Evolutionary conservation across 92 coral and sea anemone species (phyloP).

Genomic region (Micromussa lordhowensis): DNA sequence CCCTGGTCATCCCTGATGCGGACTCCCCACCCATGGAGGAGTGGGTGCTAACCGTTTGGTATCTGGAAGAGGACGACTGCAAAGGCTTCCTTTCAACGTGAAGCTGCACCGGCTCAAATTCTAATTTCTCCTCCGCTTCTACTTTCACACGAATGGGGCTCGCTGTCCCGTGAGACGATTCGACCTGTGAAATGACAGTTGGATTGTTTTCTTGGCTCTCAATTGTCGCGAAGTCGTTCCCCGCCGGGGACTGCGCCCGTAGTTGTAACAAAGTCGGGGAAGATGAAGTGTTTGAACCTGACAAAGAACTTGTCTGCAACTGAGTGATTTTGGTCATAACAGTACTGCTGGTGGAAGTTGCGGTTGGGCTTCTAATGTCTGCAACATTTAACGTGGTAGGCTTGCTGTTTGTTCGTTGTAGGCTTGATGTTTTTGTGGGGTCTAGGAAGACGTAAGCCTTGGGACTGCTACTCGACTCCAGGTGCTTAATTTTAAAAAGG

Average conservation of each 20-base stretch:
- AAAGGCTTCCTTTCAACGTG: conserved; percentile 25
- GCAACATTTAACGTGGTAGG: conserved; percentile 52
- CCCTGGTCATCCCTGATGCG: conserved; percentile 9
- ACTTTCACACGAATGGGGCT: conserved; percentile 53
- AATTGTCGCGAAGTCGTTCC: conserved; percentile 16
- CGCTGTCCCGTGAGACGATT: conserved; percentile 21
- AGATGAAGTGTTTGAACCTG: conserved; percentile 1
- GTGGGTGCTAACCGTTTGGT: conserved; percentile 19
- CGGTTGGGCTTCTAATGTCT: conserved; percentile 47
- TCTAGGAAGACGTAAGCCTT: conserved; percentile 13
- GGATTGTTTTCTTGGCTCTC: conserved; percentile 24
- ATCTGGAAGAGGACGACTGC: conserved; percentile 34
- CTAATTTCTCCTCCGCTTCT: conserved; percentile 48
- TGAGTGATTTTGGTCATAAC: conserved; percentile 49
- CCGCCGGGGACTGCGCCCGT: conserved; percentile 13
- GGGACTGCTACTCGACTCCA: conserved; percentile 36
- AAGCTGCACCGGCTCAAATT: conserved; percentile 51
- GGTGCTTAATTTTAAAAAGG: conserved; percentile 16
- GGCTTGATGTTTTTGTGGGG: conserved; percentile 21
- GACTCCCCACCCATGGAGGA: conserved; percentile 1
- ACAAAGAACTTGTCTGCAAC: conserved; percentile 46
- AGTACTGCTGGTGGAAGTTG: conserved; percentile 22
- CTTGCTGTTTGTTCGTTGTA: background rate
- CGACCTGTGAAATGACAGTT: conserved; percentile 58
- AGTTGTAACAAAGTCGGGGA: conserved; percentile 12